phyloP scores from a whole-genome alignment of 1,140 invertebrate species.

The Ptiloglossa arizonensis region DNA sequence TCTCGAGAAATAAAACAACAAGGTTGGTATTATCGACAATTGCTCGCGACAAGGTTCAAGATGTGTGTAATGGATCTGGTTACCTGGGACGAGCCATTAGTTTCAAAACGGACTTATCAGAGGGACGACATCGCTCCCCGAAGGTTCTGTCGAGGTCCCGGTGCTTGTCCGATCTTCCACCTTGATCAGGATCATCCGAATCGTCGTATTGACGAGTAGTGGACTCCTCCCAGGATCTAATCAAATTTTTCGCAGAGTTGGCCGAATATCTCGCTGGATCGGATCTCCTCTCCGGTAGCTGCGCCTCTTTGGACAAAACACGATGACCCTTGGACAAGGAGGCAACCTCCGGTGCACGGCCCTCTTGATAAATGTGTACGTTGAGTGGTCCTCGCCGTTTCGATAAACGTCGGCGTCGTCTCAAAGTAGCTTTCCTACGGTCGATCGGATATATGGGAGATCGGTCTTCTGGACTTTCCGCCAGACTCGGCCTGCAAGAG shows the following conservation, averaged over 20 bases:
- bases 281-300: conserved; percentile 1
- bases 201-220: conserved; percentile 18
- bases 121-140: conserved; percentile 44
- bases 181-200: conserved; percentile 39
- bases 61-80: background rate
- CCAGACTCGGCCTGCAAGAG: conserved; percentile 45
- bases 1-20: too few relatives aligned
- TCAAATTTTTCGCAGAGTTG: conserved; percentile 24
- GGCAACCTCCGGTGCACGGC: conserved; percentile 25
- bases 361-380: conserved; percentile 69
- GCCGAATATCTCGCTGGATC: conserved; percentile 8
- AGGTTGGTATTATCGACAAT: too few relatives aligned
- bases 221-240: conserved; percentile 16
- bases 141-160: conserved; percentile 15
- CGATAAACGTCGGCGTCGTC: conserved; percentile 55
- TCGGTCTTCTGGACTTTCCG: conserved; percentile 54
- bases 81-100: conserved; percentile 46
- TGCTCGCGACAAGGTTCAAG: too few relatives aligned
- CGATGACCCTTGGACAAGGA: conserved; percentile 28
- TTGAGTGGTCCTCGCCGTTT: conserved; percentile 65
- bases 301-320: conserved; percentile 2
- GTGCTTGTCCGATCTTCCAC: conserved; percentile 13
- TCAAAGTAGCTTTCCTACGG: conserved; percentile 50
- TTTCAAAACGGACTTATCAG: conserved; percentile 40
- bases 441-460: conserved; percentile 53